phyloP scores from a whole-genome alignment of 1,140 invertebrate species.

The Lepidurus couesii region DNA sequence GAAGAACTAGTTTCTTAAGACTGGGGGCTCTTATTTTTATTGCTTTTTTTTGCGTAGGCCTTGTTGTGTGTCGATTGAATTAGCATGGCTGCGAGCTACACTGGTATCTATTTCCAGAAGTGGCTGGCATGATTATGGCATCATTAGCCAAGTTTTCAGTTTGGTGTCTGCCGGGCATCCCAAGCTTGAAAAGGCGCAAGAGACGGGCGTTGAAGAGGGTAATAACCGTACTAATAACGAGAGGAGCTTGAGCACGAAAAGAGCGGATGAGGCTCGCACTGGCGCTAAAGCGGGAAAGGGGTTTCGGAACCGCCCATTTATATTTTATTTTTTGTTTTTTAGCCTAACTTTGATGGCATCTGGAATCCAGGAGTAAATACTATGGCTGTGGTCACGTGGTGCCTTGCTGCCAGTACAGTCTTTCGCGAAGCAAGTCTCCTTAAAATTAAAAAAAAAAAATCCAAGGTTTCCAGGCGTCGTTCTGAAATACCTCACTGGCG shows the following conservation, averaged over 20 bases:
- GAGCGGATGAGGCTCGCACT: not conserved
- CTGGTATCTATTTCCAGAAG: conserved; percentile 14
- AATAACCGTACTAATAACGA: conserved; percentile 22
- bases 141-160: conserved; percentile 22
- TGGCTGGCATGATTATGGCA: conserved; percentile 18
- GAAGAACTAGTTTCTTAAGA: no score
- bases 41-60: conserved; percentile 9
- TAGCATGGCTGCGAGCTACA: conserved; percentile 2
- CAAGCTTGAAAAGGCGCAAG: conserved; percentile 15
- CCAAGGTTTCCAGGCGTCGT: conserved; percentile 9
- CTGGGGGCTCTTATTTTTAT: not conserved
- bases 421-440: not conserved
- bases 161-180: conserved; percentile 13
- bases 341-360: not conserved
- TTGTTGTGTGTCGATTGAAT: conserved; percentile 17
- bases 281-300: not conserved
- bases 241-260: conserved; percentile 18
- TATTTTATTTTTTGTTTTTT: no score
- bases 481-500: conserved; percentile 17
- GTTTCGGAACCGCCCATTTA: not conserved
- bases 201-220: conserved; percentile 7
- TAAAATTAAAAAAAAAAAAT: not conserved
- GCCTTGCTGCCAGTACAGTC: not conserved
- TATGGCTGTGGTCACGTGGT: not conserved
- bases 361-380: conserved; percentile 13